Evolutionary conservation across 2,113 vertebrate species (phyloP), one percentile per base, ranked within the genome.

Genomic region (Asarcornis scutulata): DNA sequence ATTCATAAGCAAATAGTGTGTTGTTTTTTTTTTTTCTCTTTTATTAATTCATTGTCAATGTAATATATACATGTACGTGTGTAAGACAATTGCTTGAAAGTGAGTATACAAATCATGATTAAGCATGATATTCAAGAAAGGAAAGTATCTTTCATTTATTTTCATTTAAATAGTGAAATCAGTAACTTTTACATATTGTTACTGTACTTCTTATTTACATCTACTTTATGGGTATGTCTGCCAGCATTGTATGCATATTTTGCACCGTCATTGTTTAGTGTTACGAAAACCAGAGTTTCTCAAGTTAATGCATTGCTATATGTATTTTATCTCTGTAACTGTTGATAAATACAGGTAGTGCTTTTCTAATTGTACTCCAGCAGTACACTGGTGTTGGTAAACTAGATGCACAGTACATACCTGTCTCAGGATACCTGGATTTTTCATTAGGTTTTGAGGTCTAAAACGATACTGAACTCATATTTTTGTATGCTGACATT

Each of bases 401-500:
- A 78, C 55, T 66, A 85, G 81, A 86, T 81, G 78, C 68, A 82
- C 73, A 82, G 71, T 62, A 31, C 34, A 27, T 40, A 66, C 32
- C 76, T 75, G 75, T 80, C 95, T 97, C 95, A 97, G 95, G 94
- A 95, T 91, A 93, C 40, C 29, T 80, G 53, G n/a, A 59, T 72
- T 92, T 89, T 90, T 92, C 76, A n/a, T 82, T 95, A 74, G 53
- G 14, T 81, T 92, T 94, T 95, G 64, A 94, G 77, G 6, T 95
- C 75, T 82, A 78, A 90, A 84, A 93, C 89, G 64, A 94, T 93
- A 60, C 48, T 93, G 85, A 88, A 93, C 76, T 89, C 60, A 7
- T 93, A 92, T 94, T 96, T 97, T 95, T 94, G 21, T 95, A 93
- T 91, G 91, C 83, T 96, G 90, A 92, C 48, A 75, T 4, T 72